Evolutionary conservation across 2,888 invertebrate species (phyloP).

Genomic region (Dicycla oo): DNA sequence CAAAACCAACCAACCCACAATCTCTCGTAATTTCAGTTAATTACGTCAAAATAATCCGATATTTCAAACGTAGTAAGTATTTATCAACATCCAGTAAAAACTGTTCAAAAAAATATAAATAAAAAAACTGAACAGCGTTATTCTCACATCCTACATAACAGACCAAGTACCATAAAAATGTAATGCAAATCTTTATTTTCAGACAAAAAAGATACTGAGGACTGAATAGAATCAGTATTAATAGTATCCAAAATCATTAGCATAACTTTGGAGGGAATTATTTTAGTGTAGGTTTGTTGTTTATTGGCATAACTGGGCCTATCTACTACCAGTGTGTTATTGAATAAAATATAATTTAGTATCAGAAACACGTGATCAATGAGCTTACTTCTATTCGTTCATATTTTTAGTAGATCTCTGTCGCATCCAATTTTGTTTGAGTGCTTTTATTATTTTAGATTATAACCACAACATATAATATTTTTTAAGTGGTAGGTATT

Average conservation of each 20-base stretch:
- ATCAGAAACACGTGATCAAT: background rate
- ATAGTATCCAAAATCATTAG: background rate
- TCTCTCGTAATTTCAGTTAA: background rate
- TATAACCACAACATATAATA: conserved; percentile 23
- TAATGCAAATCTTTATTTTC: no score
- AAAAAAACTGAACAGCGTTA: no score
- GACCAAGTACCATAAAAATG: no score
- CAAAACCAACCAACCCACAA: background rate
- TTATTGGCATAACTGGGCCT: background rate
- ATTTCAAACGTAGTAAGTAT: background rate
- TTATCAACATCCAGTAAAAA: background rate
- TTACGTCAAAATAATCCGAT: background rate
- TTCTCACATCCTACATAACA: no score
- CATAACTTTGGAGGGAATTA: background rate
- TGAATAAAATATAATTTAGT: background rate
- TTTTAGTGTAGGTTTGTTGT: background rate
- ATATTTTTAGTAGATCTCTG: conserved; percentile 17
- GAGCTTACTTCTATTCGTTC: background rate
- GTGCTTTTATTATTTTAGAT: conserved; percentile 52
- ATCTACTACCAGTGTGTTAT: background rate
- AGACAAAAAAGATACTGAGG: no score
- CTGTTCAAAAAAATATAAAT: no score
- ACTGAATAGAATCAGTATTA: background rate
- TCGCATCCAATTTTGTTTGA: conserved; percentile 51
- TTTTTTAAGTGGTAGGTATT: conserved; percentile 16